Conservation (phyloP, 2,113 vertebrate species). For the Etheostoma cragini region DNA sequence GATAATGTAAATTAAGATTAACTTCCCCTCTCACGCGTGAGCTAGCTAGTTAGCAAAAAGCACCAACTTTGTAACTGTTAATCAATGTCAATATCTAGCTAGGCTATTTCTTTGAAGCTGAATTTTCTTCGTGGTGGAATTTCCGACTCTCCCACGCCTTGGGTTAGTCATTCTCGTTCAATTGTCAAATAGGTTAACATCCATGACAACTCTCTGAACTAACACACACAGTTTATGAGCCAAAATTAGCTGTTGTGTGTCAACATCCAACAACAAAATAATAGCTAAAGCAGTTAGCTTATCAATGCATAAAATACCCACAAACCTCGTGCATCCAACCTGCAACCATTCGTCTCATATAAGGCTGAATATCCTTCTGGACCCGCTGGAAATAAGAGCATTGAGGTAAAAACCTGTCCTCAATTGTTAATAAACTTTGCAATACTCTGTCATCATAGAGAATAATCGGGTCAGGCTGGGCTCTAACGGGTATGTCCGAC, state of each 20-base stretch:
- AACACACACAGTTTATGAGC: neutral
- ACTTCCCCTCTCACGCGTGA: constrained; percentile 49
- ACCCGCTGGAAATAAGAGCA: constrained; percentile 94
- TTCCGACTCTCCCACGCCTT: constrained; percentile 82
- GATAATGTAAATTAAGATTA: constrained; percentile 84
- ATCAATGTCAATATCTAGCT: constrained; percentile 72
- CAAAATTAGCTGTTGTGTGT: neutral
- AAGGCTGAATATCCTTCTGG: constrained; percentile 94
- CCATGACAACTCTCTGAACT: constrained; percentile 14
- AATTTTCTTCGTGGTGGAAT: constrained; percentile 74
- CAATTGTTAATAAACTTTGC: constrained; percentile 91
- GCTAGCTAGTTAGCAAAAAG: constrained; percentile 10
- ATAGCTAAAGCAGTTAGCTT: constrained; percentile 32
- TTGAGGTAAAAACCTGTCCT: constrained; percentile 92
- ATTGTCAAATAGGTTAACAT: constrained; percentile 66
- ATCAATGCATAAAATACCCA: constrained; percentile 50
- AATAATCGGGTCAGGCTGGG: constrained; percentile 89
- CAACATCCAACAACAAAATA: constrained; percentile 12
- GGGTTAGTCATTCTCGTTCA: constrained; percentile 77
- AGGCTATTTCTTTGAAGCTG: constrained; percentile 68
- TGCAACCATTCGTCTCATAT: constrained; percentile 94
- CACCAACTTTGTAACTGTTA: constrained; percentile 33
- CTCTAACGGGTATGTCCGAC: constrained; percentile 88
- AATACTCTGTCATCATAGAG: constrained; percentile 92
- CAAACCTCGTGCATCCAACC: constrained; percentile 98